Evolutionary conservation across 2,797 vertebrate species (phyloP).

Genomic region (Eurystomus glaucurus): DNA sequence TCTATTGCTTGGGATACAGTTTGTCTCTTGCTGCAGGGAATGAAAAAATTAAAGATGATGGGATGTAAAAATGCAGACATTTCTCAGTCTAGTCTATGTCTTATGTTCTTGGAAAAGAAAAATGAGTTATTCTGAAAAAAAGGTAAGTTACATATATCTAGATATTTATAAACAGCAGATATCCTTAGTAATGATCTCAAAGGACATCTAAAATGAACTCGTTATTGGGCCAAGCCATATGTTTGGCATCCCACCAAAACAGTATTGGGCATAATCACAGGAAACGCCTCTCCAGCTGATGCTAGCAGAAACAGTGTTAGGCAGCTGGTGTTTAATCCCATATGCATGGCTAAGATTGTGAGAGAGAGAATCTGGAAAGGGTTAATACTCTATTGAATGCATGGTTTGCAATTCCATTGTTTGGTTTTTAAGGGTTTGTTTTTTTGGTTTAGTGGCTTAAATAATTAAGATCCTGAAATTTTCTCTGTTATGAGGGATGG

Average conservation of each 20-base stretch:
- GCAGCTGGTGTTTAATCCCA: not conserved
- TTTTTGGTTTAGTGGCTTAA: not conserved
- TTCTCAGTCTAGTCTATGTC: not conserved
- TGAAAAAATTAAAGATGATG: not conserved
- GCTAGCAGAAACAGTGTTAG: not conserved
- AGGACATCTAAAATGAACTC: not conserved
- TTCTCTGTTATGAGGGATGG: not conserved
- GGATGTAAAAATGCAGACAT: not conserved
- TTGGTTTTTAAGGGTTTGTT: not conserved
- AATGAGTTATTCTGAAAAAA: not conserved
- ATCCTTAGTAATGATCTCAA: not conserved
- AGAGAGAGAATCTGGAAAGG: not conserved
- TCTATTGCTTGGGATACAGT: not conserved
- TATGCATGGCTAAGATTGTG: not conserved
- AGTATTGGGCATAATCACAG: not conserved
- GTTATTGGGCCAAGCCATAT: not conserved
- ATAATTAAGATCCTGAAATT: not conserved
- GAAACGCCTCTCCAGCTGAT: not conserved
- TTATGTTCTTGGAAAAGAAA: not conserved
- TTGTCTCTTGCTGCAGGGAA: accelerated
- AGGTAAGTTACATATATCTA: no score
- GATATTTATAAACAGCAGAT: not conserved
- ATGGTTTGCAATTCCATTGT: not conserved
- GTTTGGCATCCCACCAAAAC: not conserved
- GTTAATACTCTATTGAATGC: not conserved